Percentiles rank a stretch among this genome's conserved stretches.
Evolutionary conservation across 2,113 vertebrate genomes (phyloP).

Genomic region (Centrocercus urophasianus): DNA sequence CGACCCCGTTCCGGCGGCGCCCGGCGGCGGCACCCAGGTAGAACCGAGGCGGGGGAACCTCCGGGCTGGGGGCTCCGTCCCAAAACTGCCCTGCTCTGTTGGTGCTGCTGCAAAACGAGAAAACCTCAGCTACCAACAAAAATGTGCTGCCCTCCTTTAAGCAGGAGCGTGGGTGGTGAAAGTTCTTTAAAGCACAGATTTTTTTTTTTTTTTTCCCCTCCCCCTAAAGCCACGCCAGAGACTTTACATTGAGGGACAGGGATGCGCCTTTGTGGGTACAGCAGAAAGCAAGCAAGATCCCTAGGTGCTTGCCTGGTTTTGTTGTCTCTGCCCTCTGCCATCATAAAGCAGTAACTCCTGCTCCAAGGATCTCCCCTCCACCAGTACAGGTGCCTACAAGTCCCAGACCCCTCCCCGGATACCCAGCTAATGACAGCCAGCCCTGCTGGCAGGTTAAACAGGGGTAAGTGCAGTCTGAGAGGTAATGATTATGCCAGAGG

Average conservation of each 20-base stretch:
- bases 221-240: fast-evolving
- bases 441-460: background rate
- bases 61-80: background rate
- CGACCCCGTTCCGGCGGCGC: background rate
- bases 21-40: background rate
- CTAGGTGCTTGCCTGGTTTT: background rate
- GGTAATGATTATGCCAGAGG: no score
- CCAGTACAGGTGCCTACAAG: background rate
- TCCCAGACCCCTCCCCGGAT: fast-evolving
- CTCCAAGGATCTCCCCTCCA: fast-evolving
- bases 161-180: background rate
- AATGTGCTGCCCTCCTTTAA: background rate
- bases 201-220: background rate
- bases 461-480: no score
- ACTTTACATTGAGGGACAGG: fast-evolving
- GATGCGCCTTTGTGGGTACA: background rate
- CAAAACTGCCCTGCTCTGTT: no score
- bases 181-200: background rate
- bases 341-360: no score
- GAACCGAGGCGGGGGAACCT: no score
- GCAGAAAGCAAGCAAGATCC: fast-evolving
- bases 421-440: background rate
- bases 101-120: no score
- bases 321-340: background rate
- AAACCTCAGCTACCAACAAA: no score